Base-by-base conservation (phyloP, 2,888 invertebrate genomes). In the Hydroisotoma schaefferi region DNA sequence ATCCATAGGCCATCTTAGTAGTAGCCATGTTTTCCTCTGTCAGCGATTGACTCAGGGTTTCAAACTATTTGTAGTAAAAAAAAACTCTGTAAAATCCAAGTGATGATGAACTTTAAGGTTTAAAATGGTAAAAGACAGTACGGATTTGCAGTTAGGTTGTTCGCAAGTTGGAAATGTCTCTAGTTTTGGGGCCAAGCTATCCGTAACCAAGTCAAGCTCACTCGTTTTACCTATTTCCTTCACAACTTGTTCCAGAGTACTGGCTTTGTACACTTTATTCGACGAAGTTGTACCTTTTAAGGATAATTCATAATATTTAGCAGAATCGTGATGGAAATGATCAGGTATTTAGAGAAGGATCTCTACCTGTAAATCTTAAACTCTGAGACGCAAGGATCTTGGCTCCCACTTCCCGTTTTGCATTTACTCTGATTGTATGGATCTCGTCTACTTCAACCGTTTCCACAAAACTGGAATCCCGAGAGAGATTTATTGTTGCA, bases 1-100 rank as follows among this genome's bases (percentile, higher is more conserved):
- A 85, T 1, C 84, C 81, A 59, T 81, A 78, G 0, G 88, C 86
- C 2, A 87, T 82, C 59, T 80, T 80, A 8, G 81, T 77, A 6
- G 81, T 84, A 2, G 87, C 88, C 40, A 88, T 74, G 44, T 82
- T 77, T 23, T 82, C 80, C 33, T 76, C 74, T 23, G 79, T 78
- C 48, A 89, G 75, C 28, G 80, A 76, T 2, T 81, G 79, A 51
- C 80, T 78, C 53, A 81, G 43, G 5, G 40, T 52, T 6, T 68
- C 68, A 52, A 57, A 57, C 69, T 65, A 44, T 4, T 53, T 59
- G 15, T 22, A 8, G 37, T 43, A 27, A 1, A 26, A 51, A 33
- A 25, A 48, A 23, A 5, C 8, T 25, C 25, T 10, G 10, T 43
- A 38, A 38, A 25, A 28, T 23, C 23, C 40, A 2, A 43, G 28